phyloP scores from a whole-genome alignment of 2,888 invertebrate species.

The Tetheella fluctuosa region DNA sequence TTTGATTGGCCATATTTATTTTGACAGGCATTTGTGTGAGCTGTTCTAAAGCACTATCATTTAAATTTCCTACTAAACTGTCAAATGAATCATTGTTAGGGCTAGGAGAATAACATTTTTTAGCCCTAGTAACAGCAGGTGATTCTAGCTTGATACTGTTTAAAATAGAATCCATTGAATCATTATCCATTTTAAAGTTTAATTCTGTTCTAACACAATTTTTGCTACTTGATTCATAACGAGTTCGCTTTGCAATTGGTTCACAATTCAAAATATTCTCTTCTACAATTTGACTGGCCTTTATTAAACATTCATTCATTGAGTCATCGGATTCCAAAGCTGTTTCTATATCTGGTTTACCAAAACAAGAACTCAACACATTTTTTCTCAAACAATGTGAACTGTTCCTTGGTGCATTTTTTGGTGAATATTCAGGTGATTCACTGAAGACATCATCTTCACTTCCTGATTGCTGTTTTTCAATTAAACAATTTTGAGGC shows the following conservation, averaged over 20 bases:
- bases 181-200: conserved; percentile 62
- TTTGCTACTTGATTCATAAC: conserved; percentile 39
- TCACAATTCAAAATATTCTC: conserved; percentile 60
- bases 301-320: conserved; percentile 77
- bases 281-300: conserved; percentile 78
- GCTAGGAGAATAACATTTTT: conserved; percentile 57
- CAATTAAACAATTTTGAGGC: conserved; percentile 33
- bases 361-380: conserved; percentile 73
- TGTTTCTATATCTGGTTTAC: conserved; percentile 64
- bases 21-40: conserved; percentile 69
- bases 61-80: conserved; percentile 70
- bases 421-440: conserved; percentile 67
- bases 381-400: conserved; percentile 69
- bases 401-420: conserved; percentile 56
- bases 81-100: conserved; percentile 80
- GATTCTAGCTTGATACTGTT: conserved; percentile 69
- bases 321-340: conserved; percentile 80
- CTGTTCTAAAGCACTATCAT: conserved; percentile 74
- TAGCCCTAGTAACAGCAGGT: conserved; percentile 53
- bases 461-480: conserved; percentile 58
- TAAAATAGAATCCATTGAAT: conserved; percentile 73
- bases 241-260: conserved; percentile 49
- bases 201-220: conserved; percentile 37
- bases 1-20: conserved; percentile 34
- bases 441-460: conserved; percentile 74